Evolutionary conservation across 2,888 invertebrate genomes (phyloP).

Genomic region (Nomada fucata): DNA sequence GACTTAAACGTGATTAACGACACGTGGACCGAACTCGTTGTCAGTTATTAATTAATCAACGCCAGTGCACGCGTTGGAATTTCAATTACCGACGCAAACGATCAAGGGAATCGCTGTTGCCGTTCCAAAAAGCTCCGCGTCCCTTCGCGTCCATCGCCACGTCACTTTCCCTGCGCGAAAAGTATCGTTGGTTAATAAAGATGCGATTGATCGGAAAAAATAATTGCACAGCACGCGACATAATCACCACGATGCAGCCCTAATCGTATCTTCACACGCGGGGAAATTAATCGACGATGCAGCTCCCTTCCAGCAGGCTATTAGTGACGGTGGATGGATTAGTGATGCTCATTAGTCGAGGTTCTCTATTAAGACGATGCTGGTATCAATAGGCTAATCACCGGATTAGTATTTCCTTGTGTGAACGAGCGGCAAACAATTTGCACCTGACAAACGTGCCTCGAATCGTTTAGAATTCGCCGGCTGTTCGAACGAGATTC

Average conservation of each 20-base stretch:
- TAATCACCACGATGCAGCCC: slow-evolving; percentile 33
- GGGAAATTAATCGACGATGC: slow-evolving; percentile 49
- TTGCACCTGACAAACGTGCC: too few species aligned
- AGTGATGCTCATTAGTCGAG: slow-evolving; percentile 38
- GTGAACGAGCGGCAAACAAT: too few species aligned
- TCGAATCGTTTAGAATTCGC: too few species aligned
- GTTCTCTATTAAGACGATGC: slow-evolving; percentile 27
- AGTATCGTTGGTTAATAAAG: slow-evolving; percentile 14
- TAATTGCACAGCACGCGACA: slow-evolving; percentile 21
- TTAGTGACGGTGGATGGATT: slow-evolving; percentile 37
- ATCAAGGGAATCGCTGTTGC: not conserved
- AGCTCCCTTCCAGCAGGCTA: slow-evolving; percentile 26
- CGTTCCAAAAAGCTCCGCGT: not conserved
- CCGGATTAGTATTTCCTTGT: too few species aligned
- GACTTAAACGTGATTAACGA: slow-evolving; percentile 29
- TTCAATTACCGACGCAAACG: slow-evolving; percentile 40
- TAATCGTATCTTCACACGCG: slow-evolving; percentile 38
- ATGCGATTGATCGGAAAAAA: slow-evolving; percentile 14
- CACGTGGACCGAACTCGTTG: slow-evolving; percentile 33
- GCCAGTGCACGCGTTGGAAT: slow-evolving; percentile 17
- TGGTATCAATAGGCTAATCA: slow-evolving; percentile 25
- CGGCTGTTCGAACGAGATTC: too few species aligned
- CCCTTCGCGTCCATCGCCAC: not conserved
- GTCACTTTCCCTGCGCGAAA: slow-evolving; percentile 11
- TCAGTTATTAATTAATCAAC: slow-evolving; percentile 47